Conservation (phyloP, 1,140 invertebrate species). For the Drosophila virilis region DNA sequence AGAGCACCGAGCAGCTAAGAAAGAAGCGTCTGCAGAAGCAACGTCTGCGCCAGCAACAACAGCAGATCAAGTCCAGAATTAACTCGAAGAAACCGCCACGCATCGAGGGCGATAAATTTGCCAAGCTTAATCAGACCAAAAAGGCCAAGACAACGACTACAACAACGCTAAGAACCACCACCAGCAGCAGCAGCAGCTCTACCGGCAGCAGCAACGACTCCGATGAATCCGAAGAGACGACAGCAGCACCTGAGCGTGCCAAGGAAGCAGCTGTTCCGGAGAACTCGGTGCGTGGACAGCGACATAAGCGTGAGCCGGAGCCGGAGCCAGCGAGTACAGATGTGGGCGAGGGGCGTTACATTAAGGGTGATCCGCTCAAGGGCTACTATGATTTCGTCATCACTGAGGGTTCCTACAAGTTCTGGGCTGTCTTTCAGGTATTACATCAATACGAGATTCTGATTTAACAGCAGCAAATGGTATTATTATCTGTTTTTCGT, state of each 20-base stretch:
- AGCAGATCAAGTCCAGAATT: slow-evolving; percentile 48
- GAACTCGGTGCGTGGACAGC: slow-evolving; percentile 50
- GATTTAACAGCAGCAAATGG: background rate
- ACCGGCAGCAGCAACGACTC: slow-evolving; percentile 21
- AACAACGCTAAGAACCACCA: slow-evolving; percentile 33
- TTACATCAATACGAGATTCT: background rate
- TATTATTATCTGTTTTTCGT: slow-evolving; percentile 19
- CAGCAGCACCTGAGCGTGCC: slow-evolving; percentile 16
- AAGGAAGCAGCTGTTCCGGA: slow-evolving; percentile 42
- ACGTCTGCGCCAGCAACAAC: slow-evolving; percentile 65
- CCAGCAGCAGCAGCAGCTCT: slow-evolving; percentile 21
- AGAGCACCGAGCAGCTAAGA: slow-evolving; percentile 55
- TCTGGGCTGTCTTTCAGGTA: slow-evolving; percentile 94
- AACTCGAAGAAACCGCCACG: slow-evolving; percentile 74
- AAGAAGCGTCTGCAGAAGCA: slow-evolving; percentile 61
- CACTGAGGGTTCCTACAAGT: slow-evolving; percentile 93
- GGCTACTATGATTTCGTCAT: slow-evolving; percentile 93
- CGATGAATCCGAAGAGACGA: slow-evolving; percentile 34
- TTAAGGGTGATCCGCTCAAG: slow-evolving; percentile 88
- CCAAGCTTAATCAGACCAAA: slow-evolving; percentile 52
- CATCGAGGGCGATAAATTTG: slow-evolving; percentile 54
- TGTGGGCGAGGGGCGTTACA: slow-evolving; percentile 80
- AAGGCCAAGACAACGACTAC: slow-evolving; percentile 48
- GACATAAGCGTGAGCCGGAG: slow-evolving; percentile 57
- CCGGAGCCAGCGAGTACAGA: slow-evolving; percentile 39